These are phyloP conservation scores for Lucinisca nassula DNA, from an alignment of 2,888 invertebrate genomes.

Conservation along the genomic window DNA sequence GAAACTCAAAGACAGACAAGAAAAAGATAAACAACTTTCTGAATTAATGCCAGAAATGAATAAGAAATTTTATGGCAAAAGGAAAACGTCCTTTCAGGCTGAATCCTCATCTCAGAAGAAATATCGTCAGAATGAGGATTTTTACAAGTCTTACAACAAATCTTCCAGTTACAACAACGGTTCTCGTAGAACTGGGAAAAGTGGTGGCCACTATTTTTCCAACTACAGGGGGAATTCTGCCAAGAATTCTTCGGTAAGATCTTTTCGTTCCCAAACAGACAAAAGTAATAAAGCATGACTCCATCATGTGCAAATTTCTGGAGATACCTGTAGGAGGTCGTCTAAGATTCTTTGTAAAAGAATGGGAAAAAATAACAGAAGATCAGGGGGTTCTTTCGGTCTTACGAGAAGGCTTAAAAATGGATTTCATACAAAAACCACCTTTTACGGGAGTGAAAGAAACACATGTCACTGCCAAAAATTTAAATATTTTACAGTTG, in stretches of 20 bases:
- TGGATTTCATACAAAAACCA: not conserved
- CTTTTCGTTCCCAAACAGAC: not conserved
- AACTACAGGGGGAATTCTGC: not conserved
- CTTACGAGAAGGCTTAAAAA: not conserved
- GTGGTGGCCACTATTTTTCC: not conserved
- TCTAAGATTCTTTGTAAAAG: not conserved
- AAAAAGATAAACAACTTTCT: constrained; percentile 47
- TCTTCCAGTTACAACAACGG: too few relatives aligned
- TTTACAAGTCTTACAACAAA: too few relatives aligned
- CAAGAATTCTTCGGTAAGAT: too few relatives aligned
- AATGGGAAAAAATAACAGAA: not conserved
- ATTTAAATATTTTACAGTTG: constrained; percentile 3
- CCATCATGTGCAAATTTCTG: not conserved
- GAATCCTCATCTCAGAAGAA: not conserved
- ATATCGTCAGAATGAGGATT: too few relatives aligned
- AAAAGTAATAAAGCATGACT: not conserved
- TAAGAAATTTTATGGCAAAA: not conserved
- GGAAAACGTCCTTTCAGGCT: not conserved
- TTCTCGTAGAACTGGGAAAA: too few relatives aligned
- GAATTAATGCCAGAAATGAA: not conserved
- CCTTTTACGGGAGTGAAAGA: constrained; percentile 32
- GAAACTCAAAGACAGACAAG: constrained; percentile 47
- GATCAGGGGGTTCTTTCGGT: not conserved
- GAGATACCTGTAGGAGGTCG: not conserved
- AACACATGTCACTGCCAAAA: constrained; percentile 22